Evolutionary conservation across 2,888 invertebrate species (phyloP).

Genomic region (Epinotia nisella): DNA sequence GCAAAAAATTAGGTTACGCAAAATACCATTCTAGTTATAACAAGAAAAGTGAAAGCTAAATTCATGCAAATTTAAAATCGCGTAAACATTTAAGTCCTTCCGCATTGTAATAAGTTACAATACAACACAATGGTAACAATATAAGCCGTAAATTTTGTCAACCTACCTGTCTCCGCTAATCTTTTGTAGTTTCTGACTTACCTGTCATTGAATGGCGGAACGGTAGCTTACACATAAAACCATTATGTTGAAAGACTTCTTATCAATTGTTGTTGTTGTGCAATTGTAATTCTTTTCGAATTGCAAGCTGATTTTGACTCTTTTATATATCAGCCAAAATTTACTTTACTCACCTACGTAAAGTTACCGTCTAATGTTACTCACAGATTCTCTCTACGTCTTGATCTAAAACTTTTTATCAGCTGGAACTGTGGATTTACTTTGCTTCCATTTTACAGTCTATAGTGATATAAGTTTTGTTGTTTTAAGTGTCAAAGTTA

Average conservation of each 20-base stretch:
- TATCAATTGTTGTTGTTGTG: constrained; percentile 10
- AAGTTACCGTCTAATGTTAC: no score
- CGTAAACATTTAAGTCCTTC: constrained; percentile 65
- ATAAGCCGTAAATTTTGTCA: constrained; percentile 67
- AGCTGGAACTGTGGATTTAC: no score
- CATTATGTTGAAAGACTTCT: constrained; percentile 22
- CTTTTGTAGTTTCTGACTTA: constrained; percentile 63
- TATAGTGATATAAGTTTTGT: no score
- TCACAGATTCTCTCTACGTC: no score
- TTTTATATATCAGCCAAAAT: neutral
- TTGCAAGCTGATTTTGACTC: neutral
- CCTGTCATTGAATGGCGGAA: constrained; percentile 54
- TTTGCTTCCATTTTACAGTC: no score
- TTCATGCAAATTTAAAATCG: constrained; percentile 70
- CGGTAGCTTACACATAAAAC: constrained; percentile 37
- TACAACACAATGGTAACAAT: constrained; percentile 59
- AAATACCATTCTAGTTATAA: constrained; percentile 61
- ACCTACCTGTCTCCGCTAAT: constrained; percentile 60
- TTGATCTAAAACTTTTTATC: no score
- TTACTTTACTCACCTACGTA: no score
- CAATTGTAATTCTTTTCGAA: constrained; percentile 10
- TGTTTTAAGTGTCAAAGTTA: no score
- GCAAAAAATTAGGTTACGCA: constrained; percentile 47
- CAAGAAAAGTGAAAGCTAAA: constrained; percentile 79
- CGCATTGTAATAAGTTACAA: constrained; percentile 21